These are phyloP conservation scores for Drosophila hydei DNA, from an alignment of 1,140 invertebrate genomes.

Conservation along the genomic window DNA sequence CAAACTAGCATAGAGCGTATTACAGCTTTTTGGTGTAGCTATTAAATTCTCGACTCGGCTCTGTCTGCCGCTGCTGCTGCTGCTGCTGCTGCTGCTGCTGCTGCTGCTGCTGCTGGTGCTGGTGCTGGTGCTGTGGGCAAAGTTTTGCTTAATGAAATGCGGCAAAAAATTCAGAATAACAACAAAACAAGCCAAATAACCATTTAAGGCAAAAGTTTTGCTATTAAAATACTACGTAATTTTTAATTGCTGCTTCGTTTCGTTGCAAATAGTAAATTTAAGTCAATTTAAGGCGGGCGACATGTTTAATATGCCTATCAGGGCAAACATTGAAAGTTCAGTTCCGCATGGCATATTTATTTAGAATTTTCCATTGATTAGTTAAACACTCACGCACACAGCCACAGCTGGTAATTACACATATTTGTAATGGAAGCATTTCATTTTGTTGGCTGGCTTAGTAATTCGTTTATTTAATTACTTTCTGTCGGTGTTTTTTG, in stretches of 20 bases:
- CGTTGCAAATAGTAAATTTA: constrained; percentile 58
- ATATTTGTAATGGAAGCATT: constrained; percentile 14
- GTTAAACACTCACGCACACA: constrained; percentile 32
- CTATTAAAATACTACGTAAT: constrained; percentile 81
- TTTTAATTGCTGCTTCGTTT: constrained; percentile 66
- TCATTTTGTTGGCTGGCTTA: constrained; percentile 29
- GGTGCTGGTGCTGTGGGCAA: constrained; percentile 61
- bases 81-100: constrained; percentile 37
- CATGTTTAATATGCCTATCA: constrained; percentile 32
- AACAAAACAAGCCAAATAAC: constrained; percentile 75
- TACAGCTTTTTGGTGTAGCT: constrained; percentile 64
- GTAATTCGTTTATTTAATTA: constrained; percentile 81
- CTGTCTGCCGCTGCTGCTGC: constrained; percentile 31
- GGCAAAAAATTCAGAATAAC: constrained; percentile 66
- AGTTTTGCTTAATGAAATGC: constrained; percentile 80
- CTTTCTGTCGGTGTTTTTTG: constrained; percentile 71
- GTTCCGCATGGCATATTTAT: constrained; percentile 21
- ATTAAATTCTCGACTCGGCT: constrained; percentile 65
- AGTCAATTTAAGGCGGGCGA: constrained; percentile 51
- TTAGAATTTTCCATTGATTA: constrained; percentile 66
- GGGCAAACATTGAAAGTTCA: constrained; percentile 48
- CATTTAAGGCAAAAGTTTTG: constrained; percentile 79
- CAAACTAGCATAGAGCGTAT: constrained; percentile 57
- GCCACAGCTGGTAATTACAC: constrained; percentile 10
- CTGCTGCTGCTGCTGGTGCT: constrained; percentile 20